A percentile compares a stretch with the other conserved stretches of the same genome.
These are phyloP conservation scores for Ichneumoninae sp. DNA, from an alignment of 2,888 invertebrate species.

Conservation along the genomic window DNA sequence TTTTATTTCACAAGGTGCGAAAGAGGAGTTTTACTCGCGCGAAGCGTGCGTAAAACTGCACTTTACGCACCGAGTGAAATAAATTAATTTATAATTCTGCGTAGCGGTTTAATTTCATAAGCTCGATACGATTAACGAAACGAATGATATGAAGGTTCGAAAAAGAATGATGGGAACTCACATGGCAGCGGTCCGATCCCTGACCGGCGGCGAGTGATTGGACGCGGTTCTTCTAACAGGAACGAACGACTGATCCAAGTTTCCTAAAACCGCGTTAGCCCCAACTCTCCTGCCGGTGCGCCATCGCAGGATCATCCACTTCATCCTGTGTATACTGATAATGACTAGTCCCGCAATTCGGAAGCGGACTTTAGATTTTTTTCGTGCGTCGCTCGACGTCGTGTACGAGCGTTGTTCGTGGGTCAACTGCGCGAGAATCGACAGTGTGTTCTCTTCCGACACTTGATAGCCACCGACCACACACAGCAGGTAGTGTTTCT, in stretches of 20 bases:
- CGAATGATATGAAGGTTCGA: neutral
- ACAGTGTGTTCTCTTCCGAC: slow-evolving; percentile 84
- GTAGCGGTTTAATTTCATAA: neutral
- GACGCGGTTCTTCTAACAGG: slow-evolving; percentile 64
- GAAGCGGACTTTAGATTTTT: slow-evolving; percentile 76
- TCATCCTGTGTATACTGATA: slow-evolving; percentile 88
- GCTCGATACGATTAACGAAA: neutral
- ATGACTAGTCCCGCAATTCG: slow-evolving; percentile 86
- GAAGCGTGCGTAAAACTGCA: too few species aligned
- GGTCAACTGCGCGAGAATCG: slow-evolving; percentile 82
- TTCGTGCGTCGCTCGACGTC: slow-evolving; percentile 67
- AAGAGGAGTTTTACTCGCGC: too few species aligned
- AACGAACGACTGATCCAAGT: slow-evolving; percentile 71
- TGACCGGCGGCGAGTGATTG: slow-evolving; percentile 77
- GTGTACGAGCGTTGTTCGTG: slow-evolving; percentile 78
- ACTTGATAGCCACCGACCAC: slow-evolving; percentile 87
- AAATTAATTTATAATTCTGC: neutral
- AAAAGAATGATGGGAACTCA: slow-evolving; percentile 11
- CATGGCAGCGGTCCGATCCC: slow-evolving; percentile 68
- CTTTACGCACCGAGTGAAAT: too few species aligned
- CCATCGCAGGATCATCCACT: slow-evolving; percentile 88
- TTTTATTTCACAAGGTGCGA: too few species aligned
- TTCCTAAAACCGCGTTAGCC: slow-evolving; percentile 82
- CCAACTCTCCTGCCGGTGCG: slow-evolving; percentile 86
- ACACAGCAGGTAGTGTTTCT: slow-evolving; percentile 94